Evolutionary conservation across 1,140 invertebrate genomes (phyloP), one percentile per base, ranked within the genome.

Genomic region (Luehdorfia chinensis): DNA sequence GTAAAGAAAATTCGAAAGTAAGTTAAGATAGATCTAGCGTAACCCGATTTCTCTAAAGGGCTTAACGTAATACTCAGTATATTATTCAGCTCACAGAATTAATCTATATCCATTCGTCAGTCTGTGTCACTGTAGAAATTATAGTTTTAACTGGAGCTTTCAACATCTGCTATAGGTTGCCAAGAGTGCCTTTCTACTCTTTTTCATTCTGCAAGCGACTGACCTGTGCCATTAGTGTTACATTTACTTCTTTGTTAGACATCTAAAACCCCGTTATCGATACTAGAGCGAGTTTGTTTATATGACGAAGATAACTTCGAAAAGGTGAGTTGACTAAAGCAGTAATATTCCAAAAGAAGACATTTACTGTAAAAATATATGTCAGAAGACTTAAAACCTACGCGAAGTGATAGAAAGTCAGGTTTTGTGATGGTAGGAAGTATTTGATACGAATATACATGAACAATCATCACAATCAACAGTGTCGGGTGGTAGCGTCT

Each of bases 141-240:
- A 43, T 30, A 28, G 39, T 43, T 28, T 43, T 43, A 43, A 43
- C 39, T 43, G 25, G 13, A 43, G 13, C 14, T 39, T 46, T 3
- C 14, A 41, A 33, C 39, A 32, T 51, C 39, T 47, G 47, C 21
- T 34, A 39, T 37, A 54, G 34, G 53, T 14, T 59, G 60, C 60
- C 65, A 64, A 59, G 41, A 55, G 51, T n/a, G n/a, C n/a, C 59
- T 63, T 64, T 64, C 60, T 56, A 59, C 56, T 55, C 41, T 48
- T 62, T 58, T 57, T 53, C 32, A 66, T 59, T 66, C 63, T 54
- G 39, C 57, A 51, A 50, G 55, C 39, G 31, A 33, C 16, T 7
- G 21, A 34, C 27, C 49, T 63, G 47, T 50, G 52, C 52, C 45
- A 54, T 60, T 44, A 56, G 52, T 59, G 44, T 50, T 52, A 47